These are phyloP conservation scores for Macrocentrus cingulum DNA, from an alignment of 1,140 invertebrate species.

Conservation along the genomic window DNA sequence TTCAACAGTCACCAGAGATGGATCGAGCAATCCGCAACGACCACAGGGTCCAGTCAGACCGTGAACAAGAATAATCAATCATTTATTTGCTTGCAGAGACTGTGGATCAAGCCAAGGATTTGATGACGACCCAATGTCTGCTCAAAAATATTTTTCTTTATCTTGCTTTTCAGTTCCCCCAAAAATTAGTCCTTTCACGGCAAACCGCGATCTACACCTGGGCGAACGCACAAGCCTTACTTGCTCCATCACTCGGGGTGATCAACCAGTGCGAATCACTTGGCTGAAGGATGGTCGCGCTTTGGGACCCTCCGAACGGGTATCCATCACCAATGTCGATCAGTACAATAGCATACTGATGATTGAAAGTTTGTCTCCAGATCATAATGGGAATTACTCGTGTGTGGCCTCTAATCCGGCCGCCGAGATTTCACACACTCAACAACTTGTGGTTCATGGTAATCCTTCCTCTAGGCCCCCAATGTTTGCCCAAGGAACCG, in stretches of 20 bases:
- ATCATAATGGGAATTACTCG: constrained; percentile 77
- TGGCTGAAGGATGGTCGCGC: constrained; percentile 77
- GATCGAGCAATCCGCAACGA: too few relatives aligned
- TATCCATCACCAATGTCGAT: constrained; percentile 72
- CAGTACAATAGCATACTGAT: constrained; percentile 78
- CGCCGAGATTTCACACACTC: constrained; percentile 72
- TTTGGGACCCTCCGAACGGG: constrained; percentile 64
- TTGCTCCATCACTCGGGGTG: constrained; percentile 77
- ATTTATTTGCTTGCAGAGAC: too few relatives aligned
- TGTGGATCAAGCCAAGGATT: too few relatives aligned
- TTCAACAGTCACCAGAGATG: constrained; percentile 6
- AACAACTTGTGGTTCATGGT: constrained; percentile 80
- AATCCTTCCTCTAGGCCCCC: constrained; percentile 60
- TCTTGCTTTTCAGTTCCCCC: constrained; percentile 72
- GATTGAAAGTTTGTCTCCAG: constrained; percentile 74
- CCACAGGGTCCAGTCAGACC: too few relatives aligned
- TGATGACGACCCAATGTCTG: too few relatives aligned
- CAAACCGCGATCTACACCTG: constrained; percentile 72
- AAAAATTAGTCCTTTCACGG: constrained; percentile 76
- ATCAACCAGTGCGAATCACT: constrained; percentile 72
- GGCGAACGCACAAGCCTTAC: constrained; percentile 75
- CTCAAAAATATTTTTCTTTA: constrained; percentile 38
- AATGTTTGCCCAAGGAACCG: constrained; percentile 37
- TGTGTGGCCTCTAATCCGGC: constrained; percentile 73
- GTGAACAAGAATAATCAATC: too few relatives aligned